Evolutionary conservation across 2,113 vertebrate species (phyloP).

Genomic region (Vireo altiloquus): DNA sequence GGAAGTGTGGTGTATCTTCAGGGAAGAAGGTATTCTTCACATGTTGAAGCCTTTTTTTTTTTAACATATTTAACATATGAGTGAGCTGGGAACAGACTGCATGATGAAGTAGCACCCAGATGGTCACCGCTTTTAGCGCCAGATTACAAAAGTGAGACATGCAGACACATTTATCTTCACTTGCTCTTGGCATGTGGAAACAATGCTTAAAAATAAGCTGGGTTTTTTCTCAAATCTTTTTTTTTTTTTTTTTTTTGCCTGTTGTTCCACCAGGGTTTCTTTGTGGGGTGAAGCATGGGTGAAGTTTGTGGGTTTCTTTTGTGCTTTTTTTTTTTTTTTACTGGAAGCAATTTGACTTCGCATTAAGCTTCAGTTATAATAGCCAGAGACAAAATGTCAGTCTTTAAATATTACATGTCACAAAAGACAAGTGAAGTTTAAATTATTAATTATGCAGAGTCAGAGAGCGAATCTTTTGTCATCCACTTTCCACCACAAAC

Average conservation of each 20-base stretch:
- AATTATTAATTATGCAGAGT: slow-evolving; percentile 9
- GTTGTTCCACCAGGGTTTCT: not conserved
- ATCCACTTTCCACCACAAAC: not conserved
- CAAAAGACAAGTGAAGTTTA: not conserved
- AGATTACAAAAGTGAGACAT: slow-evolving; percentile 63
- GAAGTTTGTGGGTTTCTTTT: not conserved
- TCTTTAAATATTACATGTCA: slow-evolving; percentile 9
- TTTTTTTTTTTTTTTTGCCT: not conserved
- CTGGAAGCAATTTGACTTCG: not conserved
- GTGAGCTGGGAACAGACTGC: slow-evolving; percentile 54
- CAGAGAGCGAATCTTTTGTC: not conserved
- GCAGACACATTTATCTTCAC: slow-evolving; percentile 55
- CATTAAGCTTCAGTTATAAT: not conserved
- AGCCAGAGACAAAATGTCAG: slow-evolving; percentile 31
- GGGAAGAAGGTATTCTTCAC: not conserved
- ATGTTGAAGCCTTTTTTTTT: not conserved
- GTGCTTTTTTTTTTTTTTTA: not conserved
- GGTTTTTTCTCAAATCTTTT: not conserved
- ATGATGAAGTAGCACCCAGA: slow-evolving; percentile 48
- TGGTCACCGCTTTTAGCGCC: slow-evolving; percentile 56
- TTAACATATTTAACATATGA: slow-evolving; percentile 35
- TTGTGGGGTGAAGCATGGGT: not conserved
- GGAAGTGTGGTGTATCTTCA: not conserved
- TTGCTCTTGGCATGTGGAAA: slow-evolving; percentile 46
- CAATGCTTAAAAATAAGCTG: slow-evolving; percentile 53